A percentile compares a stretch with the other conserved stretches of the same genome.
phyloP scores from a whole-genome alignment of 2,888 invertebrate species.

The Polymixis lichenea region DNA sequence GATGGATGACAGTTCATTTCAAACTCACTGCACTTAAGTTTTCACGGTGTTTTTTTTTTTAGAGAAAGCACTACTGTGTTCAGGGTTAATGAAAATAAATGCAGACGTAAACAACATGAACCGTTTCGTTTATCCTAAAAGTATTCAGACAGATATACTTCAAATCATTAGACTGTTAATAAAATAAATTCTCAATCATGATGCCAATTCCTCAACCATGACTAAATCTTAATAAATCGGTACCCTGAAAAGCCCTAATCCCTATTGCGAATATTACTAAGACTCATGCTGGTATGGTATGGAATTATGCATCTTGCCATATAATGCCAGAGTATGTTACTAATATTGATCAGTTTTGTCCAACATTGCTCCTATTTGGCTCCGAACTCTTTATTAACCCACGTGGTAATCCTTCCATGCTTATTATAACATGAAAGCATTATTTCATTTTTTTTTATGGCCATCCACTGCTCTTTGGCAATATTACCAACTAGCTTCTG shows the following conservation, averaged over 20 bases:
- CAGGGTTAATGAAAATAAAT: neutral
- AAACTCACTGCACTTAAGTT: neutral
- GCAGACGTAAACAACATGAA: too few species aligned
- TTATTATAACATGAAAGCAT: neutral
- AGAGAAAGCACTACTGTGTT: neutral
- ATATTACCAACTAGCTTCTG: conserved; percentile 8
- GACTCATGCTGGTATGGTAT: neutral
- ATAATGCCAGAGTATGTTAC: too few species aligned
- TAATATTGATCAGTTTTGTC: neutral
- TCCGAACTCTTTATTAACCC: neutral
- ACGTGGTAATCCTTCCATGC: neutral
- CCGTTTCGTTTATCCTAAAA: neutral
- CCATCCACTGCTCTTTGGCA: conserved; percentile 30
- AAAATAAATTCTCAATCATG: neutral
- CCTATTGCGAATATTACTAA: neutral
- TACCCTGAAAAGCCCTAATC: neutral
- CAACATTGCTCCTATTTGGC: neutral
- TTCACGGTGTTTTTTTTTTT: neutral
- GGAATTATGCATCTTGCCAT: too few species aligned
- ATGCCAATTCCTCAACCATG: neutral
- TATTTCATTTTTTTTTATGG: neutral
- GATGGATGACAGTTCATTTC: neutral
- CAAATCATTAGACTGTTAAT: neutral
- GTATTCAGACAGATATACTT: neutral
- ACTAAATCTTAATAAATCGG: conserved; percentile 3